Evolutionary conservation across 2,888 invertebrate genomes (phyloP), one percentile per base, ranked within the genome.

Genomic region (Idaea aversata): DNA sequence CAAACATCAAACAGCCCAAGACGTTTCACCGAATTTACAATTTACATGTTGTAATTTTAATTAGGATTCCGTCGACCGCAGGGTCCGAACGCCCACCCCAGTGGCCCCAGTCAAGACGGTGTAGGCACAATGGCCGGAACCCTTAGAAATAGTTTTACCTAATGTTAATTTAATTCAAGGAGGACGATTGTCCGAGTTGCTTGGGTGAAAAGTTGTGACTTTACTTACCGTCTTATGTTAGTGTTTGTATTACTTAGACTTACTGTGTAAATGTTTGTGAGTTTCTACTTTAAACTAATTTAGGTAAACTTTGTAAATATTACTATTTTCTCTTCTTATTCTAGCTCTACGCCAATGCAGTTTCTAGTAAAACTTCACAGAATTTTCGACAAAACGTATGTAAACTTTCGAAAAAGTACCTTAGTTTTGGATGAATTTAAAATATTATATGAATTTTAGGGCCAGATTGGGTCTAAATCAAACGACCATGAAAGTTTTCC

Each of bases 81-180:
- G 83, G 82, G 79, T 75, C 76, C 76, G 77, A 74, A 77, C 76
- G 75, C 76, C 47, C 47, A 47, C 47, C 47, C 47, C 7, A 47
- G 47, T 47, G 13, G 13, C 47, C 47, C 47, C 13, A 47, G 47
- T 47, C 47, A 47, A 76, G 79, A 78, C 78, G 81, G 73, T 34
- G 34, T 47, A 75, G 79, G 77, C 75, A 86, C 86, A 86, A 84
- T 85, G 79, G 79, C 76, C 47, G 47, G 78, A 77, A 76, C 81
- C 83, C 84, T 79, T 81, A 68, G 75, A 83, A 83, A 88, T 87
- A 88, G 84, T 88, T 89, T 79, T 80, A 88, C 90, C 88, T 92
- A 92, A 92, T 92, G 92, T 92, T 92, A 88, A 91, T 91, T 92
- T 92, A 91, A 92, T 92, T 90, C 85, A 88, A 91, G 90, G 86